phyloP scores from a whole-genome alignment of 1,140 invertebrate species.

The Mercenaria mercenaria region DNA sequence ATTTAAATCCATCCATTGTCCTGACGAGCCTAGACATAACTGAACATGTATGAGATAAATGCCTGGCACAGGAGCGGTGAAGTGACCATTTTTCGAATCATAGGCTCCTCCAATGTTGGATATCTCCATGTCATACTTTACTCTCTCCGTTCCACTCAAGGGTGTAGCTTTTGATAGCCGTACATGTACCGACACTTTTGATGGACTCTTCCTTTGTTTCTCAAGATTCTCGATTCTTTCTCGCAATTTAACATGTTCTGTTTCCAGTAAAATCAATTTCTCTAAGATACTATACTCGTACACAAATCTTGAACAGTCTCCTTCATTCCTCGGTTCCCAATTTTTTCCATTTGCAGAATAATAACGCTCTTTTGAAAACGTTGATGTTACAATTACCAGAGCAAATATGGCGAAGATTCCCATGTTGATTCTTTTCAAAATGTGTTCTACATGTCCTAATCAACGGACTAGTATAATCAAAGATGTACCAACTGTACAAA shows the following conservation, averaged over 20 bases:
- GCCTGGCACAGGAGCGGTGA: background rate
- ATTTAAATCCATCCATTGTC: conserved; percentile 30
- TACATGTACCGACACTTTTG: background rate
- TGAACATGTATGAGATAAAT: conserved; percentile 15
- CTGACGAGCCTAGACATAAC: background rate
- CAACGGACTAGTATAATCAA: too few relatives aligned
- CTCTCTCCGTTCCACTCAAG: background rate
- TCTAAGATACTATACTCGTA: conserved; percentile 22
- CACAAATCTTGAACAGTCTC: conserved; percentile 28
- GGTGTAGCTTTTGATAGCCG: background rate
- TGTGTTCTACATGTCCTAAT: too few relatives aligned
- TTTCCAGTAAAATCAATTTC: background rate
- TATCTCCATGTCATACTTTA: conserved; percentile 20
- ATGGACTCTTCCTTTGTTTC: background rate
- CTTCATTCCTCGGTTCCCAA: background rate
- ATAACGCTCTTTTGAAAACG: background rate
- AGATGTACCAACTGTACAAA: too few relatives aligned
- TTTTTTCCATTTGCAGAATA: background rate
- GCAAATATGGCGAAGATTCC: too few relatives aligned
- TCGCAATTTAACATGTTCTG: background rate
- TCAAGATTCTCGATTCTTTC: background rate
- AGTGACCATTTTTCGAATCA: background rate
- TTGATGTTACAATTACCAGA: too few relatives aligned
- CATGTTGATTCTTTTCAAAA: too few relatives aligned
- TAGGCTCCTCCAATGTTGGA: background rate